Conservation (phyloP, 1,140 invertebrate species). For the Drosophila ogumai region DNA sequence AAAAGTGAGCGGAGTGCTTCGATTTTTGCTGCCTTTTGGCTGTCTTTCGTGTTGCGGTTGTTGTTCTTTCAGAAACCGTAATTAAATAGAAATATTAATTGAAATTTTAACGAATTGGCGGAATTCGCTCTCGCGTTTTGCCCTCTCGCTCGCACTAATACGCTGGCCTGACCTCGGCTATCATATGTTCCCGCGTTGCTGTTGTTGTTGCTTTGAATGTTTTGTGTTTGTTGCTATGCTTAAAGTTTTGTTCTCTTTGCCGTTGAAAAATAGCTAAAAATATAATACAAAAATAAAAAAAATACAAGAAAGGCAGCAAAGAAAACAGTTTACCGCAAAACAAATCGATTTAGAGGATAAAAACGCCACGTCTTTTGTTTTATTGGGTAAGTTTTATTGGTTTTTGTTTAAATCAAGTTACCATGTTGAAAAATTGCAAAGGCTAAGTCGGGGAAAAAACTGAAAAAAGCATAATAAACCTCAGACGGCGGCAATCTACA, state of each 20-base stretch:
- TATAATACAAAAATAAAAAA: slow-evolving; percentile 17
- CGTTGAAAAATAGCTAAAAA: slow-evolving; percentile 31
- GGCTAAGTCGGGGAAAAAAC: slow-evolving; percentile 28
- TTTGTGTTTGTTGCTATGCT: slow-evolving; percentile 43
- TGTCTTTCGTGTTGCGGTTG: slow-evolving; percentile 44
- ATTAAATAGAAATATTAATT: slow-evolving; percentile 57
- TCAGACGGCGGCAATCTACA: slow-evolving; percentile 46
- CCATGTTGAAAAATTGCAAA: slow-evolving; percentile 49
- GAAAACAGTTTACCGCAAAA: background rate
- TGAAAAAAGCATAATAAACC: slow-evolving; percentile 48
- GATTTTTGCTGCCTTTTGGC: slow-evolving; percentile 15
- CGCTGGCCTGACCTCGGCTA: slow-evolving; percentile 38
- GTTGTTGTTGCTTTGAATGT: slow-evolving; percentile 39
- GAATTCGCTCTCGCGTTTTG: slow-evolving; percentile 18
- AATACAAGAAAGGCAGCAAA: slow-evolving; percentile 4
- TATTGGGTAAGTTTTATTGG: slow-evolving; percentile 37
- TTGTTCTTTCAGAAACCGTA: slow-evolving; percentile 38
- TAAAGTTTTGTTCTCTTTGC: slow-evolving; percentile 27
- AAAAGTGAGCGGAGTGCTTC: slow-evolving; percentile 53
- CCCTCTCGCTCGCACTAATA: slow-evolving; percentile 10
- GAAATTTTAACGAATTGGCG: slow-evolving; percentile 19
- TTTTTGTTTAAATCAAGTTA: slow-evolving; percentile 40
- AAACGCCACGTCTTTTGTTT: slow-evolving; percentile 24
- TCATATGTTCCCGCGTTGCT: slow-evolving; percentile 36
- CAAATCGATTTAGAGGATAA: slow-evolving; percentile 2